Evolutionary conservation across 2,888 invertebrate genomes (phyloP), one percentile per base, ranked within the genome.

Genomic region (Steinernema carpocapsae): DNA sequence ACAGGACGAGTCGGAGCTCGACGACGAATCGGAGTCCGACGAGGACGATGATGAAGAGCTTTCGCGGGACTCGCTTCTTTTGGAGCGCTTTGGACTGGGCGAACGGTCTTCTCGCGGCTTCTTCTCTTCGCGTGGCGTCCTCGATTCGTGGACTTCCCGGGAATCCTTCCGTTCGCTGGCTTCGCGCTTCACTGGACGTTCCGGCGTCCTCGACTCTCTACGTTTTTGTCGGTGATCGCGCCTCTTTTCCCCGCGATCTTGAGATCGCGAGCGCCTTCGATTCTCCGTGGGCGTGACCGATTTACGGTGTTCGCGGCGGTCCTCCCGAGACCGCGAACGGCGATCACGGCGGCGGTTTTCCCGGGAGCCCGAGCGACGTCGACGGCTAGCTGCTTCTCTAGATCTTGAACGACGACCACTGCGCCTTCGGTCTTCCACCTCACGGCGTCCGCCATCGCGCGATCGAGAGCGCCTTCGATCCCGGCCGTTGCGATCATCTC

Each of bases 241-340:
- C 64, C 32, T 64, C 32, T 32, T 29, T 32, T 64, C 64, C n/a
- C 17, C 26, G 4, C 64, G 64, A 26, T 64, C 64, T 17, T 32
- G 29, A 32, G 64, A 64, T 32, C 64, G 64, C 3, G 29, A 29
- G 64, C 64, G 64, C 22, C 56, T 17, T 12, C 56, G 56, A 4
- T 56, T 56, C 56, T 56, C 56, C 32, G 22, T 3, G 2, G 17
- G 64, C 17, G 24, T 1, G 32, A 26, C 26, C 17, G 64, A 64
- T 26, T 32, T 64, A 32, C 32, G 64, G 32, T 17, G 64, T 26
- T 64, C 64, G 37, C 64, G 29, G 64, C 64, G 64, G 4, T 56
- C 26, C 26, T 56, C 56, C 2, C 56, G 22, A 12, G 56, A 56
- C 4, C 64, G 2, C 6, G 64, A 64, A 10, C 32, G 64, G 12